Evolutionary conservation across 2,113 vertebrate genomes (phyloP), one percentile per base, ranked within the genome.

Genomic region (Rhinolophus sinicus): DNA sequence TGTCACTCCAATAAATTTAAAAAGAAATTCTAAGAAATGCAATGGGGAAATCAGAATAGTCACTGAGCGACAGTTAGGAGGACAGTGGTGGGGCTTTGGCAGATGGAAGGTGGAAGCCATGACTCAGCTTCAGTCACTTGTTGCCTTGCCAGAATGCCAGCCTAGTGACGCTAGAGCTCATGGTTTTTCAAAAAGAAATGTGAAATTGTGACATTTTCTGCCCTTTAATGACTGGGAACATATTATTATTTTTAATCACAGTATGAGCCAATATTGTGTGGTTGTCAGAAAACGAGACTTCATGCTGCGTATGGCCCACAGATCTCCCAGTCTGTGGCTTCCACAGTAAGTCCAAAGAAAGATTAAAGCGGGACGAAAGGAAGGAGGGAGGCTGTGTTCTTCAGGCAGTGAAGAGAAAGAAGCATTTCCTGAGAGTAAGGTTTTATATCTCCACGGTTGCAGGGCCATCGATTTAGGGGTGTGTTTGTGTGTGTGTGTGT

Each of bases 221-320:
- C 14, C 22, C 35, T 60, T 90, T 92, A 38, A 64, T 84, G 8
- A 90, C 65, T 52, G 21, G 64, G 35, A 88, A 72, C 6, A 18
- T 40, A 64, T 94, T 83, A 38, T 65, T 64, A 33, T 90, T 78
- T 96, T 90, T 88, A 73, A 92, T 87, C 56, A 73, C 12, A 76
- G 35, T 58, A 5, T 8, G 4, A 88, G 52, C 2, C 56, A 35
- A 52, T 18, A 50, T 47, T 81, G 52, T 93, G 9, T 58, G 58
- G 76, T 19, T 33, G 26, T 54, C 56, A 77, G 47, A 76, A 88
- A 69, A 58, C 2, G 28, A 77, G 19, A 38, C 16, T 28, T 54
- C 8, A 19, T 16, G 35, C 14, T 38, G 3, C 19, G 8, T 44
- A 15, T 78, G 30, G 1, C 33, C 56, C 47, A 54, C 38, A 22